These are phyloP conservation scores for Sympetrum striolatum DNA, from an alignment of 2,888 invertebrate species.

Conservation along the genomic window DNA sequence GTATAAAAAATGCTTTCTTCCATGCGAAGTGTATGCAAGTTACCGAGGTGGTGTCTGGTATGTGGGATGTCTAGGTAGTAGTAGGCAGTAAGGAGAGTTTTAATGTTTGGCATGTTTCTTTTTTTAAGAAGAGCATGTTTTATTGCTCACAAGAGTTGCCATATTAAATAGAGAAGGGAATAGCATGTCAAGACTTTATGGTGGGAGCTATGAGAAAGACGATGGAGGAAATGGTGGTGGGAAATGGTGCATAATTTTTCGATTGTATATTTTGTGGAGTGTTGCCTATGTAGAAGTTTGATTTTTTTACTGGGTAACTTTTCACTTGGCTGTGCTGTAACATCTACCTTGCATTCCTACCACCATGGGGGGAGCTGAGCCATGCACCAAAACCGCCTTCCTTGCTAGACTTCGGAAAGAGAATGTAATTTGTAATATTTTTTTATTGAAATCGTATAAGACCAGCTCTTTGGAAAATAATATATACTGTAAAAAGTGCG, in stretches of 20 bases:
- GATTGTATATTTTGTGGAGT: conserved; percentile 35
- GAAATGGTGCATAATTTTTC: conserved; percentile 13
- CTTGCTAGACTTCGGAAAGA: conserved; percentile 32
- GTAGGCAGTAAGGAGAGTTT: background rate
- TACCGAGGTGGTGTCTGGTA: background rate
- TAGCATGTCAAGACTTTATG: background rate
- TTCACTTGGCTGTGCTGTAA: conserved; percentile 34
- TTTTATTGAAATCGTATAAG: conserved; percentile 41
- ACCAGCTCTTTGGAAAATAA: conserved; percentile 26
- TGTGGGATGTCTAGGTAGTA: background rate
- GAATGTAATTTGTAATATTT: conserved; percentile 42
- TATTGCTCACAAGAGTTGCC: background rate
- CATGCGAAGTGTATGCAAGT: conserved; percentile 11
- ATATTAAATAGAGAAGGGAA: background rate
- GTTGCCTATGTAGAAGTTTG: conserved; percentile 3
- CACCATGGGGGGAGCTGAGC: conserved; percentile 14
- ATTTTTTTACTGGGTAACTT: conserved; percentile 19
- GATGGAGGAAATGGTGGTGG: background rate
- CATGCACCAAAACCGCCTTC: conserved; percentile 34
- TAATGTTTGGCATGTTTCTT: background rate
- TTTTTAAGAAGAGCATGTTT: background rate
- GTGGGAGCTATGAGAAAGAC: background rate
- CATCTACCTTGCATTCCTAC: conserved; percentile 24
- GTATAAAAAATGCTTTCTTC: conserved; percentile 33
- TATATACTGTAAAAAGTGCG: conserved; percentile 9